Evolutionary conservation across 2,113 vertebrate genomes (phyloP), one percentile per base, ranked within the genome.

Genomic region (Aythya baeri): DNA sequence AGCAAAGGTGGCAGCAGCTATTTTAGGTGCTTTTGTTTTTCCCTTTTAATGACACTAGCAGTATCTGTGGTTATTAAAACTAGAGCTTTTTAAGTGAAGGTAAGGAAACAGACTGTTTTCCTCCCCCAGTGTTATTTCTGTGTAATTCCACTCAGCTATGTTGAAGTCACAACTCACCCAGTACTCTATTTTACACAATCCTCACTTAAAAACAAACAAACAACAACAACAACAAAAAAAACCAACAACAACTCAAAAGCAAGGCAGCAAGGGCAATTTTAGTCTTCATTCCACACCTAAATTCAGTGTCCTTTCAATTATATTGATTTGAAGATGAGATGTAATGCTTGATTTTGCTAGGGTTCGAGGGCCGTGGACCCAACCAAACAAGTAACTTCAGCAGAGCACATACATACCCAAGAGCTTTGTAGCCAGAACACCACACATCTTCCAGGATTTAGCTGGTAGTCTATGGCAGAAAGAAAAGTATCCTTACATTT

Each of bases 391-490:
- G 38, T 38, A 50, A 50, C 17, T 95, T 88, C 13, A 75, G 32
- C 44, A 72, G 32, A 80, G 18, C 17, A 43, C 0, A 0, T 31
- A 41, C 5, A 2, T 41, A 38, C 2, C 0, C 4, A 59, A 74
- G 25, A 23, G 7, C 26, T 71, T 78, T 65, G 54, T 78, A 72
- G 21, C 11, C 54, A 66, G 16, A 83, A 41, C 22, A 52, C 34
- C 3, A 0, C 73, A 15, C 15, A 62, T 26, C 32, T 82, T 85
- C 50, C 38, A 61, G 36, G 13, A 57, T 71, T 77, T 57, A 72
- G 23, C 2, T 79, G 15, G 13, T 34, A 54, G 31, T 36, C 67
- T 52, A 7, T 3, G 3, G 36, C 58, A 94, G 26, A 66, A 85
- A 57, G 10, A 92, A 20, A 77, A 63, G 1, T 43, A 63, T 41